Conservation (phyloP, 1,140 invertebrate genomes). For the Pogonomyrmex californicus region DNA sequence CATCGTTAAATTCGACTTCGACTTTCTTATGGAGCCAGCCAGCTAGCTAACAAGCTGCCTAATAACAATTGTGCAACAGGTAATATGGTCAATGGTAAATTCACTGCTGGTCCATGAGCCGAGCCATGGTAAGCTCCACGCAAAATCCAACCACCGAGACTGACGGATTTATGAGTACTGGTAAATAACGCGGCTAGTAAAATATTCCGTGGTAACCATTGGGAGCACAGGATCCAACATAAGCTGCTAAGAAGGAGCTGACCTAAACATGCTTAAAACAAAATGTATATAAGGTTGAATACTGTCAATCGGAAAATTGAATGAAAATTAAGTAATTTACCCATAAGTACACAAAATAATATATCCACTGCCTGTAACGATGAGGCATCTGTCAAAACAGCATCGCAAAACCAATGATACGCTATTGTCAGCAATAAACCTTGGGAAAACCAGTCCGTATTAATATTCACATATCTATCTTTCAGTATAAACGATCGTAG, state of each 20-base stretch:
- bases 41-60: slow-evolving; percentile 83
- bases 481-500: slow-evolving; percentile 73
- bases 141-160: slow-evolving; percentile 83
- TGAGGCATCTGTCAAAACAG: slow-evolving; percentile 82
- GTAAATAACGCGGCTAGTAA: slow-evolving; percentile 83
- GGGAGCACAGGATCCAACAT: slow-evolving; percentile 83
- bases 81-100: slow-evolving; percentile 83
- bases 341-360: slow-evolving; percentile 83
- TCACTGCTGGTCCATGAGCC: slow-evolving; percentile 80
- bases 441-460: slow-evolving; percentile 81
- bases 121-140: slow-evolving; percentile 82
- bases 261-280: slow-evolving; percentile 79
- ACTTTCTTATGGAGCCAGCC: slow-evolving; percentile 75
- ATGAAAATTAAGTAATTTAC: slow-evolving; percentile 66
- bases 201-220: slow-evolving; percentile 81
- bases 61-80: slow-evolving; percentile 84
- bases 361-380: slow-evolving; percentile 83
- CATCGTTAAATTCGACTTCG: neutral
- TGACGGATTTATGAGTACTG: slow-evolving; percentile 84
- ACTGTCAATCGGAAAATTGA: neutral
- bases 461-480: slow-evolving; percentile 58
- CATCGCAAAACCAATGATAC: slow-evolving; percentile 85
- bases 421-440: slow-evolving; percentile 81
- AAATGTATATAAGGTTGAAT: neutral
- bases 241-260: slow-evolving; percentile 82